A percentile compares a stretch with the other conserved stretches of the same genome.
phyloP scores from a whole-genome alignment of 2,113 vertebrate genomes.

The Etheostoma cragini region DNA sequence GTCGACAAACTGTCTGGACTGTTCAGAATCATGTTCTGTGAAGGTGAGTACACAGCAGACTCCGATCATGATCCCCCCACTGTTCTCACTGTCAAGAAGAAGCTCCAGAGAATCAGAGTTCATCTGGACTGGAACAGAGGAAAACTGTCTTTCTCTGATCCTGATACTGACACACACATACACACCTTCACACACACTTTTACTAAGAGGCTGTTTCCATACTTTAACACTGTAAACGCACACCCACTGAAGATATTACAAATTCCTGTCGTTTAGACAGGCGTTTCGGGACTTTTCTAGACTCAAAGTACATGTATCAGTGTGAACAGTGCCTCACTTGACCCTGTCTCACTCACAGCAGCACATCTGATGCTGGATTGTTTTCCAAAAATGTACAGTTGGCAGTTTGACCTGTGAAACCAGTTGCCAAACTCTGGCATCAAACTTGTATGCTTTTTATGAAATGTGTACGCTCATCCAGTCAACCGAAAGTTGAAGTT shows the following conservation, averaged over 20 bases:
- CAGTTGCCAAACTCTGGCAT: not conserved
- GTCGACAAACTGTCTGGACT: not conserved
- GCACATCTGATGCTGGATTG: not conserved
- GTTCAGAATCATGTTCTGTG: conserved; percentile 12
- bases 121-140: conserved; percentile 1
- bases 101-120: conserved; percentile 14
- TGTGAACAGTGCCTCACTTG: not conserved
- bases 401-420: not conserved
- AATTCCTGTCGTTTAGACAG: not conserved
- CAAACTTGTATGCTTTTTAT: not conserved
- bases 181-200: conserved; percentile 17
- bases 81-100: conserved; percentile 17
- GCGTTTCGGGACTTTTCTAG: not conserved
- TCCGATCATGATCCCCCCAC: rapidly evolving
- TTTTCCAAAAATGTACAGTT: not conserved
- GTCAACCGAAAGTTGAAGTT: too few species aligned
- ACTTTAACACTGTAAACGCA: conserved; percentile 6
- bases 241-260: conserved; percentile 17
- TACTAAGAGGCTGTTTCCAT: conserved; percentile 14
- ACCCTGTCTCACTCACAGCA: not conserved
- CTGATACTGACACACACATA: conserved; percentile 2
- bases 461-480: not conserved
- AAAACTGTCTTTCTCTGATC: not conserved
- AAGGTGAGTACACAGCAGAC: conserved; percentile 6
- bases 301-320: too few species aligned